Evolutionary conservation across 2,888 invertebrate genomes (phyloP).

Genomic region (Tiliacea citrago): DNA sequence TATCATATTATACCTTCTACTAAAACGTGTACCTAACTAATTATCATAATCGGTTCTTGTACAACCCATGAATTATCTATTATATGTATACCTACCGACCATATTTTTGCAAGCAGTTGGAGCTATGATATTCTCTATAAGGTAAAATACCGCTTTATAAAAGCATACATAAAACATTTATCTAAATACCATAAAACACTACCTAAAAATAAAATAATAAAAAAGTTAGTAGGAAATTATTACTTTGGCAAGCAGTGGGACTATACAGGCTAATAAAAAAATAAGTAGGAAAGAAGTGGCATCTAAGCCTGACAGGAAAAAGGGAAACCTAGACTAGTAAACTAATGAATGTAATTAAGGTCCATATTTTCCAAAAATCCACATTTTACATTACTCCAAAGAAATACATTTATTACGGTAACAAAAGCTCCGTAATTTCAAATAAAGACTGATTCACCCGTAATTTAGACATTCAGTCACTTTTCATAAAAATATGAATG

Average conservation of each 20-base stretch:
- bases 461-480: not conserved
- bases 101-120: constrained; percentile 16
- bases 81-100: not conserved
- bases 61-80: constrained; percentile 10
- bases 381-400: no score
- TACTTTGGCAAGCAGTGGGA: not conserved
- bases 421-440: not conserved
- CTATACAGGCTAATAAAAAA: not conserved
- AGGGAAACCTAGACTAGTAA: not conserved
- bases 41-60: constrained; percentile 17
- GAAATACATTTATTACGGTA: not conserved
- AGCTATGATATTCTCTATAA: constrained; percentile 8
- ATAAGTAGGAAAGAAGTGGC: not conserved
- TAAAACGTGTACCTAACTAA: not conserved
- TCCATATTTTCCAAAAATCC: not conserved
- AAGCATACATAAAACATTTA: no score
- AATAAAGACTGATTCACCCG: not conserved
- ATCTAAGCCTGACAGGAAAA: not conserved
- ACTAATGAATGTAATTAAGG: not conserved
- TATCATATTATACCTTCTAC: not conserved
- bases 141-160: not conserved
- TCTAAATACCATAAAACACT: no score
- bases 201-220: no score
- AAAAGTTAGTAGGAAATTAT: not conserved
- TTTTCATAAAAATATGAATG: not conserved